phyloP scores from a whole-genome alignment of 2,113 vertebrate species.

The Nothocercus julius region DNA sequence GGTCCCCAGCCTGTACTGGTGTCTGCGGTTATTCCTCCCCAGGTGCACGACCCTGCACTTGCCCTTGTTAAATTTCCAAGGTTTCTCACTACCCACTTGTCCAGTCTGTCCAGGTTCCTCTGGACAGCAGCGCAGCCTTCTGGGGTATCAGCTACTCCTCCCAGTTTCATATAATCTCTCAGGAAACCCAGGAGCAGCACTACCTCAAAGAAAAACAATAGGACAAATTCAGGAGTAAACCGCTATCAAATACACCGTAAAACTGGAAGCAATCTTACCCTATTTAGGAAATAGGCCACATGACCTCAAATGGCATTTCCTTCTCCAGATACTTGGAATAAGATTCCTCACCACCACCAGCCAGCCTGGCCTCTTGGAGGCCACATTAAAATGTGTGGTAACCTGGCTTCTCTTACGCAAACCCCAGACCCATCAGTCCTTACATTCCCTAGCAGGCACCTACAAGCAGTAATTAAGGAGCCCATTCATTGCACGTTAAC shows the following conservation, averaged over 20 bases:
- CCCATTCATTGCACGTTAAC: neutral
- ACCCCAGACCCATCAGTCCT: neutral
- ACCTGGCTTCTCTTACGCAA: neutral
- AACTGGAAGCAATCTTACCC: neutral
- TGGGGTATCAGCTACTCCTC: no score
- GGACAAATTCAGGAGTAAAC: neutral
- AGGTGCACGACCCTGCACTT: no score
- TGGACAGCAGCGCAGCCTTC: no score
- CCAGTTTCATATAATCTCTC: no score
- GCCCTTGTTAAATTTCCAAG: no score
- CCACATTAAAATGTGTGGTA: rapidly evolving
- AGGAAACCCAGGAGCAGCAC: neutral
- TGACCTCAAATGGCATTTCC: neutral
- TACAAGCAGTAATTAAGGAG: neutral
- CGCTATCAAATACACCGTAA: neutral
- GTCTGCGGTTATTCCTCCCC: no score
- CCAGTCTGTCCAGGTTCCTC: no score
- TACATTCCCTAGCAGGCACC: neutral
- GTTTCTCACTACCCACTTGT: no score
- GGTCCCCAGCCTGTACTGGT: no score
- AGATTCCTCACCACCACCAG: neutral
- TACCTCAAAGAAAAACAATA: neutral
- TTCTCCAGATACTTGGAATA: neutral
- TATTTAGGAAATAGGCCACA: neutral
- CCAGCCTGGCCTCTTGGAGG: neutral